A percentile compares a stretch with the other conserved stretches of the same genome.
phyloP scores from a whole-genome alignment of 2,888 invertebrate species.

The Tachina lurida region DNA sequence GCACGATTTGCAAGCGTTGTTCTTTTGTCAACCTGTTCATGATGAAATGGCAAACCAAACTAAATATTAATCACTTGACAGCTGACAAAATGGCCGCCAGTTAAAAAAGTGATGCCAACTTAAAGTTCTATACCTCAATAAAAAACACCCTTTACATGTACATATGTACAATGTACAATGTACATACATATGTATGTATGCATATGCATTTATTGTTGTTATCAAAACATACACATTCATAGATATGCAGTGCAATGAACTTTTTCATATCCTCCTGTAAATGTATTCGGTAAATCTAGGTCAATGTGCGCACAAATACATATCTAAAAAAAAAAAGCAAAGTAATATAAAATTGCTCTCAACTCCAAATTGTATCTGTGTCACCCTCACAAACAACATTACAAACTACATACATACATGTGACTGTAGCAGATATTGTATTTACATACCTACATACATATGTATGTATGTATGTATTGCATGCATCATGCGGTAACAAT shows the following conservation, averaged over 20 bases:
- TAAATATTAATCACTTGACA: too few relatives aligned
- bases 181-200: neutral
- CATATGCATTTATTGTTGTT: neutral
- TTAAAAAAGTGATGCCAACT: too few relatives aligned
- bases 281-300: constrained; percentile 59
- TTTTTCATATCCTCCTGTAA: constrained; percentile 20
- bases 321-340: constrained; percentile 38
- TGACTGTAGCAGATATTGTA: too few relatives aligned
- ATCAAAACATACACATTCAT: constrained; percentile 8
- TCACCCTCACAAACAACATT: constrained; percentile 40
- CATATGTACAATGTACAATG: too few relatives aligned
- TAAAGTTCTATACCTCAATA: too few relatives aligned
- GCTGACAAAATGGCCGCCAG: too few relatives aligned
- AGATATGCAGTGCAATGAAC: constrained; percentile 43
- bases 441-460: constrained; percentile 5
- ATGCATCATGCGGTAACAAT: constrained; percentile 31
- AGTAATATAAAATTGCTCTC: constrained; percentile 44
- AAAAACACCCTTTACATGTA: too few relatives aligned
- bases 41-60: too few relatives aligned
- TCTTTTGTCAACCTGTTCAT: too few relatives aligned
- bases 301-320: constrained; percentile 71
- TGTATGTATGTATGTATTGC: constrained; percentile 7
- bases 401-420: neutral
- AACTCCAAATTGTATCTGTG: constrained; percentile 62
- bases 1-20: too few relatives aligned